These are phyloP conservation scores for Pachyseris speciosa DNA, from an alignment of 64 coral and sea anemone species.

Conservation along the genomic window DNA sequence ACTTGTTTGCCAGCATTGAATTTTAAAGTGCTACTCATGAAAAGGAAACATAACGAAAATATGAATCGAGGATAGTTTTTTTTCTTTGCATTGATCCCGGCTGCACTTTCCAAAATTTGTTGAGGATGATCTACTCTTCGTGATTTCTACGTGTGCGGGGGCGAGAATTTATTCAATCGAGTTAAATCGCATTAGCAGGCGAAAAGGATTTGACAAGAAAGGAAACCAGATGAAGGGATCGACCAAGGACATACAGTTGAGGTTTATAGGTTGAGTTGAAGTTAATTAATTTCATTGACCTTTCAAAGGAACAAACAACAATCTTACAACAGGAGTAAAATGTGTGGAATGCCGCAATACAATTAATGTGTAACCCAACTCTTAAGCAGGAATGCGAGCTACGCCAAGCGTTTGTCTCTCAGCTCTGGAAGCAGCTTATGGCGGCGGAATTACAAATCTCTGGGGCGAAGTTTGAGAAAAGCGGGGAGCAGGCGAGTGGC, in stretches of 20 bases:
- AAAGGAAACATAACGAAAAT: neutral
- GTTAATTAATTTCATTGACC: slow-evolving; percentile 46
- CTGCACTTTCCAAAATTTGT: neutral
- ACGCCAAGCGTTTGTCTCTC: neutral
- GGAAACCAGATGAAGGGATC: neutral
- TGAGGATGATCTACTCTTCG: neutral
- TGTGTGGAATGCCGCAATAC: slow-evolving; percentile 32
- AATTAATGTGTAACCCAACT: slow-evolving; percentile 52
- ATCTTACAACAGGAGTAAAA: neutral
- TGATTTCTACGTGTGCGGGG: neutral
- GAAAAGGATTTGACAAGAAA: slow-evolving; percentile 3
- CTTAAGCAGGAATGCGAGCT: slow-evolving; percentile 4
- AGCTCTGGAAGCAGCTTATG: neutral
- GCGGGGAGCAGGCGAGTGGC: too few relatives aligned
- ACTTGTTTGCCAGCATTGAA: neutral
- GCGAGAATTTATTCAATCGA: neutral
- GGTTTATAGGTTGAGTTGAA: slow-evolving; percentile 10
- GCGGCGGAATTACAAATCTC: neutral
- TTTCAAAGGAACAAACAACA: slow-evolving; percentile 38
- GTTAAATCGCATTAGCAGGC: slow-evolving; percentile 16
- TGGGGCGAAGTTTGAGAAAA: too few relatives aligned
- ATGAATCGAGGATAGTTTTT: neutral
- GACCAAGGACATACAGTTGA: neutral
- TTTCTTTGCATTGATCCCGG: neutral
- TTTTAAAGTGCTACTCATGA: neutral